Evolutionary conservation across 1,140 invertebrate genomes (phyloP), one percentile per base, ranked within the genome.

Genomic region (Pristionchus pacificus): DNA sequence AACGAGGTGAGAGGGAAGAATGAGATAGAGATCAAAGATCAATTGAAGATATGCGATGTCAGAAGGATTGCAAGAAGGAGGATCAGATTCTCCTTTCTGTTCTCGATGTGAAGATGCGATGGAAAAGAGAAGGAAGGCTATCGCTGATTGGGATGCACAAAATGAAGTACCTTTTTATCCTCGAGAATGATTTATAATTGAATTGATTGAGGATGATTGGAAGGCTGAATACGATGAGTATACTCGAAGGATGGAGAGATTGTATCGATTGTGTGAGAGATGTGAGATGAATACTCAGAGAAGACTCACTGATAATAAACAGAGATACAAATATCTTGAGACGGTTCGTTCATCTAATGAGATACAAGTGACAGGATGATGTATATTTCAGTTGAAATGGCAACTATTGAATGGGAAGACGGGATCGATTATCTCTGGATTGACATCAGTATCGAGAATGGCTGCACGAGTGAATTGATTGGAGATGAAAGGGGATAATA

Each of bases 221-320:
- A 61, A 67, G 25, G 62, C 65, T 30, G 70, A 72, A 31, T 58
- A 59, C 1, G 70, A 65, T 19, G 61, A 59, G 24, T 72, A 61
- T 25, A 28, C 55, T 19, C 61, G 65, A 19, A 66, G 60, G 32
- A 33, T 72, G 19, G 70, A 72, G 19, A 49, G 63, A 61, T 49
- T 59, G 55, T 61, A 72, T 29, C 70, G 28, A 27, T 28, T 72
- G 19, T 72, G 70, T 58, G 33, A 29, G n/a, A 58, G 59, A 25
- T 72, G 70, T 49, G 57, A 59, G 2, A 27, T 72, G 15, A 38
- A 31, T 19, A 64, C 58, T 19, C 70, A 72, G 30, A 31, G 57
- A 31, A 72, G 65, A 29, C 29, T 72, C 3, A 27, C 65, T 14
- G 32, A 28, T 27, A 64, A 72, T 32, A 72, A 72, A 31, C 61